Conservation (phyloP, 1,140 invertebrate genomes). For the Mya arenaria region DNA sequence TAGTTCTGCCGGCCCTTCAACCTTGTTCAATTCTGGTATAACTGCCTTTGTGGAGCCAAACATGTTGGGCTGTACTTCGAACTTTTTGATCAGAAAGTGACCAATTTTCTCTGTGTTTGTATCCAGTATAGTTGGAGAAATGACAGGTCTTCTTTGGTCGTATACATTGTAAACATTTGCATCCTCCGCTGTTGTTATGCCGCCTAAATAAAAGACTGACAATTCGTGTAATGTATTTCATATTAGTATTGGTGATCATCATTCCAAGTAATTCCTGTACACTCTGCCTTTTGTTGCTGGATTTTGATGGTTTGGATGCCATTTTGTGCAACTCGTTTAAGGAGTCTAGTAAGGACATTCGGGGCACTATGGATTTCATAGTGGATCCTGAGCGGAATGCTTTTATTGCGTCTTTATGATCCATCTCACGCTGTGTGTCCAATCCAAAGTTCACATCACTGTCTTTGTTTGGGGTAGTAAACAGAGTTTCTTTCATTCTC, state of each 20-base stretch:
- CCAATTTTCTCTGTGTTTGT: slow-evolving; percentile 27
- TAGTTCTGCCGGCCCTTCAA: slow-evolving; percentile 25
- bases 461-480: not conserved
- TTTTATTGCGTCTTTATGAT: slow-evolving; percentile 27
- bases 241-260: not conserved
- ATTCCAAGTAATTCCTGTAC: slow-evolving; percentile 1
- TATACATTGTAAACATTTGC: slow-evolving; percentile 39
- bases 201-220: slow-evolving; percentile 26
- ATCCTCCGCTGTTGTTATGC: not conserved
- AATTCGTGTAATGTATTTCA: slow-evolving; percentile 5
- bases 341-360: slow-evolving; percentile 22
- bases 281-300: slow-evolving; percentile 1
- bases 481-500: not conserved
- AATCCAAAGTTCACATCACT: slow-evolving; percentile 33
- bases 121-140: slow-evolving; percentile 3
- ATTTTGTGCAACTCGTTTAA: slow-evolving; percentile 7
- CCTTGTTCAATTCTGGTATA: slow-evolving; percentile 16
- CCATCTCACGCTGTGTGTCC: slow-evolving; percentile 21
- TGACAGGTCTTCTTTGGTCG: not conserved
- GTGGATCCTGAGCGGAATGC: slow-evolving; percentile 1
- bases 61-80: not conserved
- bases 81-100: slow-evolving; percentile 20
- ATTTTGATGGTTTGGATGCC: not conserved
- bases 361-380: slow-evolving; percentile 4
- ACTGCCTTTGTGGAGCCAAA: slow-evolving; percentile 10